These are phyloP conservation scores for Apostichopus parvimensis DNA, from an alignment of 35 echinoderm and acorn worm species.

Conservation along the genomic window DNA sequence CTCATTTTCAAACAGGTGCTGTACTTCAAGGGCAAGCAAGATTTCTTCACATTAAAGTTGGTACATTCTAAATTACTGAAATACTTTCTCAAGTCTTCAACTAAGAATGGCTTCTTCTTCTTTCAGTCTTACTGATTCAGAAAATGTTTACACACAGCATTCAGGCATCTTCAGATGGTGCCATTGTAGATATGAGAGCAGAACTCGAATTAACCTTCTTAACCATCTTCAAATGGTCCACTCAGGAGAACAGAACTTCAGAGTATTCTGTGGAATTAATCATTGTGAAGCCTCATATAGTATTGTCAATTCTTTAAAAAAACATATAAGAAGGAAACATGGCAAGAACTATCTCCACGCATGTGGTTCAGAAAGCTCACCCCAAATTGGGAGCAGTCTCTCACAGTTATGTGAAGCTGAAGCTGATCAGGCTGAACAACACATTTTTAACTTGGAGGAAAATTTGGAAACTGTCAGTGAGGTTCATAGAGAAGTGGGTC, in stretches of 20 bases:
- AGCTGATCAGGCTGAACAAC: conserved; percentile 14
- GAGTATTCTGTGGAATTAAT: conserved; percentile 1
- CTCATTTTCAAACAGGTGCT: too few relatives aligned
- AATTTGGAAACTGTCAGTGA: conserved; percentile 3
- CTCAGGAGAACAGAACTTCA: conserved; percentile 26
- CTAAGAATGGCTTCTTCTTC: background rate
- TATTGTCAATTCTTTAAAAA: conserved; percentile 26
- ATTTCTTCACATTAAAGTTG: too few relatives aligned
- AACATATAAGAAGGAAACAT: conserved; percentile 8
- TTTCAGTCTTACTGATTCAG: background rate
- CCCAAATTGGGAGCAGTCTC: background rate
- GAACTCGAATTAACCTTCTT: background rate
- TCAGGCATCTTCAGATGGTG: conserved; percentile 31
- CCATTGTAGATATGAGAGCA: background rate
- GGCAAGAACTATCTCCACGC: background rate
- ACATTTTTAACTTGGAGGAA: background rate
- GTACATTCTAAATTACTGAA: too few relatives aligned
- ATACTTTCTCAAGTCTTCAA: background rate
- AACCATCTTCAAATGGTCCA: conserved; percentile 26
- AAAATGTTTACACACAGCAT: background rate
- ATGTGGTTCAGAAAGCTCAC: conserved; percentile 4
- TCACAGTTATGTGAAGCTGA: conserved; percentile 21
- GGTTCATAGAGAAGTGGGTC: background rate
- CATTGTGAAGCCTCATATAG: conserved; percentile 34
- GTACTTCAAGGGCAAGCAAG: too few relatives aligned